Evolutionary conservation across 2,797 vertebrate genomes (phyloP).

Genomic region (Carcharodon carcharias): DNA sequence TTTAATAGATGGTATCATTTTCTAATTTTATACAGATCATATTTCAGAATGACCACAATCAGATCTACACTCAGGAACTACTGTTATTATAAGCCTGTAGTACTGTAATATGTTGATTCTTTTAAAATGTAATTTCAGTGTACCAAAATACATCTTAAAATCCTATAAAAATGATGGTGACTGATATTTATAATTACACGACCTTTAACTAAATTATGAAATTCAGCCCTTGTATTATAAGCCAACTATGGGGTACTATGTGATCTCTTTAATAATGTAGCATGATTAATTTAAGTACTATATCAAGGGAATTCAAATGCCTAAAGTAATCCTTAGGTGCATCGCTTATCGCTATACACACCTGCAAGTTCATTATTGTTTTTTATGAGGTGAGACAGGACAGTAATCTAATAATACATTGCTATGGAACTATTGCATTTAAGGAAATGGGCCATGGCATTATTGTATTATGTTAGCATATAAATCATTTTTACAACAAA

Average conservation of each 20-base stretch:
- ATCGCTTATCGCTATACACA: conserved; percentile 34
- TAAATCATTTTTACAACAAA: conserved; percentile 31
- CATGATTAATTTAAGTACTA: conserved; percentile 30
- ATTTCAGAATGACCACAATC: background rate
- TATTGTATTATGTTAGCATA: background rate
- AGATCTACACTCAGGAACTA: background rate
- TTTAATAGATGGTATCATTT: conserved; percentile 15
- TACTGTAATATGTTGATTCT: background rate
- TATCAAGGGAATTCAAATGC: conserved; percentile 31
- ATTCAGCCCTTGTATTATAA: conserved; percentile 2
- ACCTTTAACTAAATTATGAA: conserved; percentile 33
- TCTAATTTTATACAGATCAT: conserved; percentile 14
- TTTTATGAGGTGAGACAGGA: conserved; percentile 37
- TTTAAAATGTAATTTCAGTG: conserved; percentile 25
- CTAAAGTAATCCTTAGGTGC: conserved; percentile 33
- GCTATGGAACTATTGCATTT: conserved; percentile 33
- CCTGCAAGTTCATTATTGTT: conserved; percentile 37
- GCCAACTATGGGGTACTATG: conserved; percentile 15
- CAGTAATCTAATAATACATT: conserved; percentile 36
- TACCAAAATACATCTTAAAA: background rate
- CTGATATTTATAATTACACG: conserved; percentile 23
- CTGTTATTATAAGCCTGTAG: background rate
- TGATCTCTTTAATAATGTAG: conserved; percentile 13
- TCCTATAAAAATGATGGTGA: conserved; percentile 33
- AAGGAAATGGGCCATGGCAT: conserved; percentile 33